phyloP scores from a whole-genome alignment of 2,888 invertebrate genomes.

The Alsophila aescularia region DNA sequence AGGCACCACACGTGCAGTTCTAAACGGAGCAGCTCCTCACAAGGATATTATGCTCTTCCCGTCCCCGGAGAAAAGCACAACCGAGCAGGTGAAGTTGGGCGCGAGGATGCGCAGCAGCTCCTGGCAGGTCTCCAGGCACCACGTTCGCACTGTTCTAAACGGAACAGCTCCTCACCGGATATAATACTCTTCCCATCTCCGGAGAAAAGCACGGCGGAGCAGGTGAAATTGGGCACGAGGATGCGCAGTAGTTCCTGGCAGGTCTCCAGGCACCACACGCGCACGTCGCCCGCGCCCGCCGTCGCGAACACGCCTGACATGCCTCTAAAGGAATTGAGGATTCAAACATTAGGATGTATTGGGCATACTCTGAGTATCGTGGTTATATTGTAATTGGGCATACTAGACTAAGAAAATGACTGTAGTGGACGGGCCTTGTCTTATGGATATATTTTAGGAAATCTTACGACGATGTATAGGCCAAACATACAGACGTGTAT shows the following conservation, averaged over 20 bases:
- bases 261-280: conserved; percentile 92
- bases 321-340: conserved; percentile 80
- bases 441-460: too few relatives aligned
- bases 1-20: conserved; percentile 93
- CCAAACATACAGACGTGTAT: too few relatives aligned
- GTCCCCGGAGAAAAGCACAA: conserved; percentile 90
- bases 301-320: conserved; percentile 95
- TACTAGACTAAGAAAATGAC: too few relatives aligned
- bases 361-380: too few relatives aligned
- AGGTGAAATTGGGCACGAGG: conserved; percentile 93
- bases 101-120: conserved; percentile 93
- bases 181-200: conserved; percentile 92
- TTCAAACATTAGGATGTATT: too few relatives aligned
- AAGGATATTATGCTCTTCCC: conserved; percentile 93
- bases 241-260: conserved; percentile 93
- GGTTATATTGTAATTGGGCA: too few relatives aligned
- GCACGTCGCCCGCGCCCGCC: conserved; percentile 92
- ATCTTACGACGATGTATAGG: too few relatives aligned
- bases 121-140: conserved; percentile 88
- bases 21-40: too few relatives aligned
- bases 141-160: not conserved
- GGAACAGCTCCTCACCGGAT: conserved; percentile 85
- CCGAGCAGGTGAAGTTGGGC: conserved; percentile 93
- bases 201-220: conserved; percentile 90
- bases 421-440: too few relatives aligned